Evolutionary conservation across 2,797 vertebrate genomes (phyloP), one percentile per base, ranked within the genome.

Genomic region (Xerus rutilus): DNA sequence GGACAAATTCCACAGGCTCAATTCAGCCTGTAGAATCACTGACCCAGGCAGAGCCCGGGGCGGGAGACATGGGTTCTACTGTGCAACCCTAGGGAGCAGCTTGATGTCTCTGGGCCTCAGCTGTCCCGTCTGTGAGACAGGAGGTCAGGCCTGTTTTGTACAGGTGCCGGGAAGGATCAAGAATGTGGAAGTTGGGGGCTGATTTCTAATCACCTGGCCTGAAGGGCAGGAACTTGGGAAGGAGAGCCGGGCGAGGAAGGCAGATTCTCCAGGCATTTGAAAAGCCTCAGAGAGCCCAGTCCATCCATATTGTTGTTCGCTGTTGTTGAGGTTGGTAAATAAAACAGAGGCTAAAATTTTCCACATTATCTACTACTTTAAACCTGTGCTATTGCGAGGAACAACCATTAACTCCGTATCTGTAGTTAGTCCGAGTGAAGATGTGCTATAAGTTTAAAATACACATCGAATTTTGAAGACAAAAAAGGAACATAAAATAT

Each of bases 391-490:
- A 43, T 25, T 1, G 5, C 12, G 4, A 7, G 11, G 82, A 62
- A 25, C 45, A n/a, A 30, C 54, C n/a, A 0, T 28, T 18, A 10
- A 64, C 23, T 15, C 18, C 45, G 8, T 0, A 3, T 0, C 6
- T 1, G 14, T 8, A 12, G 4, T n/a, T 23, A 0, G 67, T 1
- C 10, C 13, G 0, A 47, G 25, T 3, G 28, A 4, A 35, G n/a
- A 78, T 11, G 39, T 30, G 18, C 52, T n/a, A 0, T 28, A 20
- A 13, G 9, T n/a, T 11, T 32, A 52, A 95, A 82, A 59, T 7
- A n/a, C 10, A 45, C 62, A 14, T 4, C 10, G 5, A 3, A 52
- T 9, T 23, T 25, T 25, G 9, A 62, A 57, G 54, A 57, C 54
- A 57, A 52, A 45, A 64, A 65, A 49, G 43, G 18, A 62, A 79